Evolutionary conservation across 2,888 invertebrate genomes (phyloP).

Genomic region (Drosophila siamana): DNA sequence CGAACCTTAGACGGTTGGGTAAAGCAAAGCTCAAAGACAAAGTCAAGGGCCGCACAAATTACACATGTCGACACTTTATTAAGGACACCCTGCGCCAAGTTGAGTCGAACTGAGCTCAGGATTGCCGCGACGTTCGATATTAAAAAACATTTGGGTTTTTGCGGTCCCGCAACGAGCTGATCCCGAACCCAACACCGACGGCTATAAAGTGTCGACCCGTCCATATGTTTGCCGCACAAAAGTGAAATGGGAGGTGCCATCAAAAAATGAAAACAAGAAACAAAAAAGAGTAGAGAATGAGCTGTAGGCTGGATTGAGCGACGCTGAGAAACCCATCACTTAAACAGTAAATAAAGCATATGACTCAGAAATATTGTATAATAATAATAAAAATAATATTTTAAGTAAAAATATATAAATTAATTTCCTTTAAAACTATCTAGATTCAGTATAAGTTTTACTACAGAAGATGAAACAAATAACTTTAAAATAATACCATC

Average conservation of each 20-base stretch:
- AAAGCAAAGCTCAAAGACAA: constrained; percentile 35
- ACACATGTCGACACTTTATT: constrained; percentile 84
- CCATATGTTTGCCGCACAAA: constrained; percentile 67
- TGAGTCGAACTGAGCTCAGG: background rate
- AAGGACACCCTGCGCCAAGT: constrained; percentile 56
- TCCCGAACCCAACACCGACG: constrained; percentile 57
- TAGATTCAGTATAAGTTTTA: too few species aligned
- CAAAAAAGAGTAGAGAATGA: background rate
- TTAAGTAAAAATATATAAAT: too few species aligned
- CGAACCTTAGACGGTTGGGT: constrained; percentile 27
- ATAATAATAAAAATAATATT: too few species aligned
- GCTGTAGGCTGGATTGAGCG: background rate
- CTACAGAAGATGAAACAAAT: too few species aligned
- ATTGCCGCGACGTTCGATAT: constrained; percentile 44
- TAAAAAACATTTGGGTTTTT: constrained; percentile 69
- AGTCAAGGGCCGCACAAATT: constrained; percentile 73
- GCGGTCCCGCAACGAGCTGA: constrained; percentile 69
- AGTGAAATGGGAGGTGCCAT: constrained; percentile 24
- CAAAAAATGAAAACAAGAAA: background rate
- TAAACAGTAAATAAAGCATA: too few species aligned
- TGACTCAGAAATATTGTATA: too few species aligned
- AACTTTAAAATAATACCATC: too few species aligned
- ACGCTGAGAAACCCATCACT: background rate
- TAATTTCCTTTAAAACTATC: too few species aligned
- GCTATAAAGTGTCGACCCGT: constrained; percentile 79